Percentiles rank a stretch among this genome's conserved stretches.
Conservation (phyloP, 2,888 invertebrate genomes). For the Serrognathus titanus region DNA sequence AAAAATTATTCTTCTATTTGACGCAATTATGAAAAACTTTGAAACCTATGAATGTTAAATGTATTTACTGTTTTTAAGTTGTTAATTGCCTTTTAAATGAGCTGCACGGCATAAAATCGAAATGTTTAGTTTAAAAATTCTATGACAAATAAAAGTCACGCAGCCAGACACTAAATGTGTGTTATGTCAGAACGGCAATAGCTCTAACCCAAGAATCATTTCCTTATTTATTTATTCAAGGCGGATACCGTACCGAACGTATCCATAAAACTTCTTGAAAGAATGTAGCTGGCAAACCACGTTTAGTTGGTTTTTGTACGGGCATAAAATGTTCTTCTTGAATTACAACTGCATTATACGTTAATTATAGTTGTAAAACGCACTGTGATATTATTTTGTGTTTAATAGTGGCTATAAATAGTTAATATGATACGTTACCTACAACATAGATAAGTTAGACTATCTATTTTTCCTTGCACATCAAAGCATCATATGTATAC, state of each 20-base stretch:
- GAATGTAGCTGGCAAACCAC: conserved; percentile 27
- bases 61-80: too few relatives aligned
- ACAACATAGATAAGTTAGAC: too few relatives aligned
- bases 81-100: too few relatives aligned
- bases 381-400: conserved; percentile 16
- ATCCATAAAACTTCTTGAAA: conserved; percentile 39
- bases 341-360: not conserved
- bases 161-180: conserved; percentile 21
- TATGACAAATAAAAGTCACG: not conserved
- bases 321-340: conserved; percentile 4
- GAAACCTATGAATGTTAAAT: not conserved
- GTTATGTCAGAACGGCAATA: conserved; percentile 26
- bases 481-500: too few relatives aligned
- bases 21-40: too few relatives aligned
- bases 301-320: conserved; percentile 14
- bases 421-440: too few relatives aligned
- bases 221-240: conserved; percentile 46
- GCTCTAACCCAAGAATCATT: conserved; percentile 40
- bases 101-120: too few relatives aligned
- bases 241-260: conserved; percentile 41
- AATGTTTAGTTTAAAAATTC: not conserved
- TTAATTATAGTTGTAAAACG: conserved; percentile 10
- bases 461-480: too few relatives aligned
- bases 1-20: too few relatives aligned
- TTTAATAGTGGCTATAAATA: conserved; percentile 1